These are phyloP conservation scores for Atherinosoma microstoma DNA, from an alignment of 2,797 vertebrate genomes.

Conservation along the genomic window DNA sequence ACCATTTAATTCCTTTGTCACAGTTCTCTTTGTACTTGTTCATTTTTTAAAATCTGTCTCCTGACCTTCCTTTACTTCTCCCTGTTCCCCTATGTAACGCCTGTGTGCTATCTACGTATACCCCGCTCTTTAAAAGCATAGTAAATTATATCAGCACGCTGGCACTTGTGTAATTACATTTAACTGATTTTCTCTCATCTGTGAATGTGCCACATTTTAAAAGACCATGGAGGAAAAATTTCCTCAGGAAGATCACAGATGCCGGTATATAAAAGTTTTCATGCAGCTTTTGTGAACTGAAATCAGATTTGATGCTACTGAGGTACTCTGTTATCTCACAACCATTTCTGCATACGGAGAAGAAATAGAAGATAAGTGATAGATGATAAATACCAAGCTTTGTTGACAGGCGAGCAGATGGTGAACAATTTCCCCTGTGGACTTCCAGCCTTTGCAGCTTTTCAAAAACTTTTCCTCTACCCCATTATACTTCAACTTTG, in stretches of 20 bases:
- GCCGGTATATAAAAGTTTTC: background rate
- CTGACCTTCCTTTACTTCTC: conserved; percentile 9
- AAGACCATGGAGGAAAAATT: background rate
- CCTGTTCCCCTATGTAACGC: background rate
- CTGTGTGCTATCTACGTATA: conserved; percentile 2
- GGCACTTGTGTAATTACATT: conserved; percentile 21
- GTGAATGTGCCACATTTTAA: background rate
- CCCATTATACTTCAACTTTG: conserved; percentile 19
- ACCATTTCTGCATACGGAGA: background rate
- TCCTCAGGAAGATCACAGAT: conserved; percentile 5
- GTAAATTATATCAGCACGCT: background rate
- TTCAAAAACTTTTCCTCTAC: conserved; percentile 26
- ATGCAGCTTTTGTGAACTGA: conserved; percentile 9
- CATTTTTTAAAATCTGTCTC: background rate
- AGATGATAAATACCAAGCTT: conserved; percentile 18
- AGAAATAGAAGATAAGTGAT: conserved; percentile 18
- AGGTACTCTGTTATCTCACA: conserved; percentile 11
- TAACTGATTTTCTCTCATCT: conserved; percentile 22
- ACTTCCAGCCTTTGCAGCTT: conserved; percentile 34
- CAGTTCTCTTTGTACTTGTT: background rate
- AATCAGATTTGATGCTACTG: conserved; percentile 13
- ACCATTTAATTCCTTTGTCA: conserved; percentile 11
- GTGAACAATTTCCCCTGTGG: conserved; percentile 5
- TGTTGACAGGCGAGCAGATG: conserved; percentile 21
- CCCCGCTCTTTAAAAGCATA: conserved; percentile 6